Evolutionary conservation across 2,797 vertebrate species (phyloP), one percentile per base, ranked within the genome.

Genomic region (Neopelma chrysocephalum): DNA sequence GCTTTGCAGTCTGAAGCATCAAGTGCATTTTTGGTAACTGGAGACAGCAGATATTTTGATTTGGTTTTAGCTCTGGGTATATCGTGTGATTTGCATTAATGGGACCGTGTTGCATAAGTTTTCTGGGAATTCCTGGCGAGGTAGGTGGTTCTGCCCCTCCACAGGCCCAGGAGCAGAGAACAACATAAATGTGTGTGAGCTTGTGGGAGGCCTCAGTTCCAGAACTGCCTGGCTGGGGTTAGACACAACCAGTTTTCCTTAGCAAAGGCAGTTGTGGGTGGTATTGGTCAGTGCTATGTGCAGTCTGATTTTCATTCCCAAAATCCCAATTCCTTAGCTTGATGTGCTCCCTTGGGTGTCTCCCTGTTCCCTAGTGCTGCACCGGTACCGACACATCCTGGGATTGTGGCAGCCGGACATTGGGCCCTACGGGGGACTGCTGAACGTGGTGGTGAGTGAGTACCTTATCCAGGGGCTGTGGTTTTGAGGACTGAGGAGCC

Each of bases 361-460:
- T 97, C 34, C 0, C 81, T 73, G 68, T 88, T 80, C 97, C 97
- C 17, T 60, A 98, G 99, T 99, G 98, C 98, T 99, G 80, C 98
- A 99, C 96, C 99, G 99, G 1, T 99, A 99, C 94, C 98, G 99
- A 94, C 98, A 99, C 87, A 99, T 99, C 90, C 94, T 99, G 98
- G 99, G 99, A 0, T 85, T 99, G n/a, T 99, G 99, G 99, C 99
- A 99, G 97, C 99, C 99, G 2, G 99, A 99, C 96, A 99, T 99
- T 1, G 99, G 99, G 62, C 99, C 99, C 2, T 99, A 99, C 2
- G 99, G 99, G 68, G 99, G 99, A 95, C 98, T 99, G 89, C 98
- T 99, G 34, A 99, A 99, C 2, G 99, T 99, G 87, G 99, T 99
- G 98, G 99, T 99, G 97, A 98, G 99, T 97, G 78, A 64, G 42